Base-by-base conservation (phyloP, 2,888 invertebrate genomes). In the Therioaphis trifolii region DNA sequence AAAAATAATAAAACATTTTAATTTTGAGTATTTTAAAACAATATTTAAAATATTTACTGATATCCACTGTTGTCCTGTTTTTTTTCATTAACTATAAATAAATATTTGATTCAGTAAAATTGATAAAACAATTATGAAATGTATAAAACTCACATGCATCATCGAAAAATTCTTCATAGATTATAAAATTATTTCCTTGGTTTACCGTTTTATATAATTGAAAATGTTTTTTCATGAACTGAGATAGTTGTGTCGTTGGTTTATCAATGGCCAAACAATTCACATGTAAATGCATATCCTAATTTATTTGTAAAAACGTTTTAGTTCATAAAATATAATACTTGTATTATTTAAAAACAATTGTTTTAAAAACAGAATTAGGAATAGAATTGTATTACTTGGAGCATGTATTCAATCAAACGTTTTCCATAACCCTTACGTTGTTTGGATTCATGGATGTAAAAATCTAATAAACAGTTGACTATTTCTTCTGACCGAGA, bases 401-500 rank as follows among this genome's bases (percentile, higher is more conserved):
- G 87, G 18, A 96, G 89, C 97, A 98, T 97, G 87, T 92, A 91
- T 86, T 97, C 95, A 89, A 96, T 98, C 15, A 98, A 90, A 84
- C 90, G 89, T 87, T 93, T 94, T 3, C 98, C 98, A 88, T 93
- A 91, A 2, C 98, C 98, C 88, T 92, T 92, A 82, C 98, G 92
- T 89, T 98, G 98, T 69, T 92, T 91, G 3, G 94, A 92, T 88
- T 94, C 94, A 87, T 95, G 92, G 29, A 98, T 92, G 89, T 94
- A 99, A 90, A 98, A 98, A 89, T 99, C 98, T 75, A 99, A 91
- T 84, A 98, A 92, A 89, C 97, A 98, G 18, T 95, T 90, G 0
- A 97, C 94, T 86, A 94, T 92, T 85, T 94, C 91, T 88, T 96
- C 95, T 88, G 93, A 93, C 86, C 94, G 93, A 75, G 90, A 90